Percentiles rank a stretch among this genome's conserved stretches.
Evolutionary conservation across 2,113 vertebrate species (phyloP).

Genomic region (Aptenodytes forsteri): DNA sequence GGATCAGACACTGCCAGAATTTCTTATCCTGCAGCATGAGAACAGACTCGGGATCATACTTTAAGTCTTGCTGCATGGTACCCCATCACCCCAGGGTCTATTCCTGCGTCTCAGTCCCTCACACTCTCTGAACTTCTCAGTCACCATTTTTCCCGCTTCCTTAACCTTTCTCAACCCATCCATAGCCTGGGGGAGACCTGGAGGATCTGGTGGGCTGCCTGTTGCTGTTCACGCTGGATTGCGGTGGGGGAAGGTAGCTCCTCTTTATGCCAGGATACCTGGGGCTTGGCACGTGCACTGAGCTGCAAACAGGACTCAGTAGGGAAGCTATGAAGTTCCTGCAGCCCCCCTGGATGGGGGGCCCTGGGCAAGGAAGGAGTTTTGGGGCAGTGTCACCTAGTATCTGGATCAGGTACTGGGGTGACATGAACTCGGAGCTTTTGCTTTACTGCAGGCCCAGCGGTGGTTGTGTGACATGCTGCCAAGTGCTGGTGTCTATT

Average conservation of each 20-base stretch:
- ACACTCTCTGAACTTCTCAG: neutral
- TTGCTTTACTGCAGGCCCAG: neutral
- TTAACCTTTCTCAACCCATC: neutral
- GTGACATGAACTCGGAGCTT: neutral
- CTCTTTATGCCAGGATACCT: neutral
- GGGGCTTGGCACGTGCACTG: neutral
- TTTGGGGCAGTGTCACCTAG: neutral
- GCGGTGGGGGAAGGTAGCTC: no score
- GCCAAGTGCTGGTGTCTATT: slow-evolving; percentile 79
- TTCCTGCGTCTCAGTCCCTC: neutral
- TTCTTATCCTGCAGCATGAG: neutral
- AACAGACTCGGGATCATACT: neutral
- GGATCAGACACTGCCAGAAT: neutral
- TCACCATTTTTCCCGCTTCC: neutral
- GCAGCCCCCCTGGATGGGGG: neutral
- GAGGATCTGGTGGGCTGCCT: neutral
- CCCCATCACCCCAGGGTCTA: neutral
- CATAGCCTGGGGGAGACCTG: neutral
- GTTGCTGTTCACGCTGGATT: neutral
- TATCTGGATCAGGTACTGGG: neutral
- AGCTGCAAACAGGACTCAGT: neutral
- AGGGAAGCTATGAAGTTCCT: neutral
- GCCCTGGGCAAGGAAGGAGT: neutral
- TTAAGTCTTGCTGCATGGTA: neutral
- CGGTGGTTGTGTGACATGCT: slow-evolving; percentile 59